phyloP scores from a whole-genome alignment of 1,140 invertebrate species.

The Drosophila serrata region DNA sequence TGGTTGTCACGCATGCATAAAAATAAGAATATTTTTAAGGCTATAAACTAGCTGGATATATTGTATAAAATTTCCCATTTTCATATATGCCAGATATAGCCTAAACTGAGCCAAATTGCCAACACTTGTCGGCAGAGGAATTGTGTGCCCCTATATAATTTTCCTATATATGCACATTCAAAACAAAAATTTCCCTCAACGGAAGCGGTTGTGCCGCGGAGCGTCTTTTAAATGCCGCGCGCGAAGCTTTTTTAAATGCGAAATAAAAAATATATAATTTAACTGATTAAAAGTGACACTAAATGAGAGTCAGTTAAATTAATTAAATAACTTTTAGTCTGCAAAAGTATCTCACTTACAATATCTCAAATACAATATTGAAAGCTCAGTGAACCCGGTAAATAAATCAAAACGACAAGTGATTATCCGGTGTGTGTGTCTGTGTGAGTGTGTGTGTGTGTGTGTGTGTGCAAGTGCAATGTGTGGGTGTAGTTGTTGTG shows the following conservation, averaged over 20 bases:
- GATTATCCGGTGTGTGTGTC: slow-evolving; percentile 21
- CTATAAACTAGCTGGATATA: too few relatives aligned
- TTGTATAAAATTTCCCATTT: too few relatives aligned
- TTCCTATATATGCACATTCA: too few relatives aligned
- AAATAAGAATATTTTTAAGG: too few relatives aligned
- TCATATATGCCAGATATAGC: too few relatives aligned
- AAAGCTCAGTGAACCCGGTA: slow-evolving; percentile 30
- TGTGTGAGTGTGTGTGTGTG: slow-evolving; percentile 6
- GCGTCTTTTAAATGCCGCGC: slow-evolving; percentile 7
- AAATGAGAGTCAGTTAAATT: slow-evolving; percentile 3
- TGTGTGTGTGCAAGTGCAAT: slow-evolving; percentile 4
- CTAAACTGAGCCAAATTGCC: too few relatives aligned
- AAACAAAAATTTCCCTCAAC: neutral
- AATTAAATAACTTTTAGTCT: neutral
- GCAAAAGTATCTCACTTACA: neutral
- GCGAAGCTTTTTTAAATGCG: neutral
- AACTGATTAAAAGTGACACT: neutral
- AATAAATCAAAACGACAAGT: slow-evolving; percentile 34
- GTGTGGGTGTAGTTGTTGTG: slow-evolving; percentile 16
- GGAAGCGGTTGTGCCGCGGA: slow-evolving; percentile 12
- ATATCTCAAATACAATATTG: too few relatives aligned
- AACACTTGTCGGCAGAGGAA: too few relatives aligned
- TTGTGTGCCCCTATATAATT: too few relatives aligned
- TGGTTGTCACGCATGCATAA: too few relatives aligned
- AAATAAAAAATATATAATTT: neutral